These are phyloP conservation scores for Tragelaphus buxtoni DNA, from an alignment of 2,113 vertebrate species.

Conservation along the genomic window DNA sequence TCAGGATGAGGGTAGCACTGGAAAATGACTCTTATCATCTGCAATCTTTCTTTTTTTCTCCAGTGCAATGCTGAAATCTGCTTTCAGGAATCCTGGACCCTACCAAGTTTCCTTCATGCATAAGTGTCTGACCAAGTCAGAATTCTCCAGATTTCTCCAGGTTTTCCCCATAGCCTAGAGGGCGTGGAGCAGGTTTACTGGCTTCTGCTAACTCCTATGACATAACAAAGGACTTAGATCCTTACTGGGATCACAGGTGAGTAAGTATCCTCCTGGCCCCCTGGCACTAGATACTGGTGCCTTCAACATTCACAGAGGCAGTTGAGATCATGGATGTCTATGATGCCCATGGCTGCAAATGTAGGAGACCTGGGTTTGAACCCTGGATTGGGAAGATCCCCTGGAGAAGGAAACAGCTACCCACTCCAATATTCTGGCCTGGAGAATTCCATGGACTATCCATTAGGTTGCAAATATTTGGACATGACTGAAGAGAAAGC, in stretches of 20 bases:
- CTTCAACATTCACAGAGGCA: neutral
- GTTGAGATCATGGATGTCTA: neutral
- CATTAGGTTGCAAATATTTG: neutral
- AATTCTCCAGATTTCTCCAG: neutral
- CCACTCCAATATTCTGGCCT: neutral
- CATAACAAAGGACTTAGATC: neutral
- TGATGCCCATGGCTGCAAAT: neutral
- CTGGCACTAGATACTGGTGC: neutral
- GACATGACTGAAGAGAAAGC: neutral
- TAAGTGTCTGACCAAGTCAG: neutral
- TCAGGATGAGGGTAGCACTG: neutral
- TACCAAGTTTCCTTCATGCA: neutral
- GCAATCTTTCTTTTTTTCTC: neutral
- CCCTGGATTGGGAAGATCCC: neutral
- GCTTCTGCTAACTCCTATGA: neutral
- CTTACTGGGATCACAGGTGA: neutral
- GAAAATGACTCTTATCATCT: neutral
- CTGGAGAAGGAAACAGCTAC: neutral
- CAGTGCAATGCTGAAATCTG: neutral
- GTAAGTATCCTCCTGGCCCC: neutral
- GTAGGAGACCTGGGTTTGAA: neutral
- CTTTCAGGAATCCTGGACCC: neutral
- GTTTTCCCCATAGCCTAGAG: neutral
- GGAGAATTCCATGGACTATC: neutral
- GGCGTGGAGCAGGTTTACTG: neutral